Evolutionary conservation across 2,113 vertebrate genomes (phyloP), one percentile per base, ranked within the genome.

Genomic region (Bothrops jararaca): DNA sequence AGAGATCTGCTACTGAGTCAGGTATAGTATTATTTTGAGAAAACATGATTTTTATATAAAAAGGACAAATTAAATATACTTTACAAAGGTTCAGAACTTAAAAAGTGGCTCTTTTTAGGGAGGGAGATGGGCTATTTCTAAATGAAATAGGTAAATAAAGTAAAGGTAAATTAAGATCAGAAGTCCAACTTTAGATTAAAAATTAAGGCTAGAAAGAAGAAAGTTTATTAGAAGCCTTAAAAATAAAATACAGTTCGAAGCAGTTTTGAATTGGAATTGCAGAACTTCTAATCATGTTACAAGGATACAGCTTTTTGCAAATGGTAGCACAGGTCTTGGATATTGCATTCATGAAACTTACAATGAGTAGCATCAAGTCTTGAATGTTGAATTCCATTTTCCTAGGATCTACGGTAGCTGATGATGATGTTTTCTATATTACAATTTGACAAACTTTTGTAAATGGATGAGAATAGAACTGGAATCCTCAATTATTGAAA

Each of bases 1-100:
- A 98, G 97, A 99, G 98, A 96, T 98, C 98, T n/a, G 97, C 97
- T 91, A 98, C 97, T 86, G 99, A 99, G 93, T 97, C 98, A 39
- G 98, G 99, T 98, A 97, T 26, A 86, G 93, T 93, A 53, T 42
- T 54, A 64, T 39, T 58, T 86, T 93, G 93, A 60, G 56, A 50
- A 87, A 88, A 42, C 20, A 3, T 39, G 3, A 1, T 64, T 58
- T 39, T 94, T 57, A 0, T 6, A 13, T 1, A 22, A 45, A 48
- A 74, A 39, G n/a, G 23, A 89, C 5, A 56, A 34, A 26, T 87
- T 48, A 39, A 88, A 88, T 80, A 80, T 5, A 58, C 29, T 90
- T 89, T 88, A 74, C 26, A 92, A 22, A 89, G 26, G 24, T 22
- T 48, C 34, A 48, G 1, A 29, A 20, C 74, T 34, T 45, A 34